These are phyloP conservation scores for Chlorodrepanis virens DNA, from an alignment of 2,113 vertebrate species.

Conservation along the genomic window DNA sequence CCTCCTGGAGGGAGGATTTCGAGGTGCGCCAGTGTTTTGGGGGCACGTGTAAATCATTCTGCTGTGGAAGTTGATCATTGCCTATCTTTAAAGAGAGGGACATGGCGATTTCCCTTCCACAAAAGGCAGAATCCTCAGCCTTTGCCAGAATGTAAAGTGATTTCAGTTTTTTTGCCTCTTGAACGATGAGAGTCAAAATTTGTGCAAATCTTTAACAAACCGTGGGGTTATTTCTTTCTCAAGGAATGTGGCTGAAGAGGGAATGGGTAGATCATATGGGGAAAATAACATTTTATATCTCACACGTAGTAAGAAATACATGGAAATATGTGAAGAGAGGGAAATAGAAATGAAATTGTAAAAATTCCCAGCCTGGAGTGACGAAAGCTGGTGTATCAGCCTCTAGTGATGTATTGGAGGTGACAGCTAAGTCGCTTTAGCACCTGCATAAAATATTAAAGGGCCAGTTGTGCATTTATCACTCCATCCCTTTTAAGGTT, in stretches of 20 bases:
- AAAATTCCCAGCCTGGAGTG: slow-evolving; percentile 75
- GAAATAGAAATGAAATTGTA: slow-evolving; percentile 76
- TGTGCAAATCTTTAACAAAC: background rate
- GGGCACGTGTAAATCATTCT: background rate
- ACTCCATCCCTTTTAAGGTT: slow-evolving; percentile 84
- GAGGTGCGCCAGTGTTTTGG: slow-evolving; percentile 77
- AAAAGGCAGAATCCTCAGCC: background rate
- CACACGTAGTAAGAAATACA: slow-evolving; percentile 60
- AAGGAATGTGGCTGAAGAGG: background rate
- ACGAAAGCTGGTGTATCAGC: slow-evolving; percentile 75
- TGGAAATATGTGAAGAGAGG: slow-evolving; percentile 61
- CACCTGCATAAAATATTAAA: slow-evolving; percentile 87
- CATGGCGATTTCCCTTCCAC: background rate
- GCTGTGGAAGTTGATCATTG: background rate
- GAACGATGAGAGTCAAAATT: background rate
- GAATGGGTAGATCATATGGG: slow-evolving; percentile 30
- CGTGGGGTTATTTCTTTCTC: background rate
- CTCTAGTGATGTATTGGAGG: slow-evolving; percentile 80
- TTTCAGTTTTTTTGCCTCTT: background rate
- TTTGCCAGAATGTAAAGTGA: background rate
- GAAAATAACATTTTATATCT: slow-evolving; percentile 57
- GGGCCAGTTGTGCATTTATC: slow-evolving; percentile 83
- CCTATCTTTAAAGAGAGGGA: background rate
- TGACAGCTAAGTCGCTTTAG: slow-evolving; percentile 81
- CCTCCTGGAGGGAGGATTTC: slow-evolving; percentile 95